Conservation (phyloP, 1,140 invertebrate genomes). For the Dryas iulia region DNA sequence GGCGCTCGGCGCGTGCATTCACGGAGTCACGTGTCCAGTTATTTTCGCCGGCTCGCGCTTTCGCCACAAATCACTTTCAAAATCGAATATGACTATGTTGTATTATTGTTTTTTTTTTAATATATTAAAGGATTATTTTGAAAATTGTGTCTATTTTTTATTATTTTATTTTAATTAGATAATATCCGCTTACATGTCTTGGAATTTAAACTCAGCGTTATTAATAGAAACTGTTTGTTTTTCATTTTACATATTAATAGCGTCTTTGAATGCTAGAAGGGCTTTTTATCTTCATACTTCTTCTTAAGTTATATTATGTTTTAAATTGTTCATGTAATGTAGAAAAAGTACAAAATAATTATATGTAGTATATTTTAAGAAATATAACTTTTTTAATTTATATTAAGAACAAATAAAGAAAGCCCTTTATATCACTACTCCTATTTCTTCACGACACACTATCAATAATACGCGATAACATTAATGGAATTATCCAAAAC, state of each 20-base stretch:
- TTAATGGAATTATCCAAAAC: conserved; percentile 6
- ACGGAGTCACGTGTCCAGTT: conserved; percentile 58
- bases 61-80: conserved; percentile 41
- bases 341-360: background rate
- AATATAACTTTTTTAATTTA: background rate
- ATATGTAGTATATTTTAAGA: background rate
- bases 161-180: background rate
- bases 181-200: background rate
- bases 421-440: background rate
- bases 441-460: background rate
- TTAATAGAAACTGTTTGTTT: no score
- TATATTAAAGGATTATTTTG: background rate
- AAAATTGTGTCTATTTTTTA: background rate
- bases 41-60: conserved; percentile 56
- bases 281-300: background rate
- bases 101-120: background rate
- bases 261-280: background rate
- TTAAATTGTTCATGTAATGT: background rate
- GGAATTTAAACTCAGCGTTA: background rate
- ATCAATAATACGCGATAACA: background rate
- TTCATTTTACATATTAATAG: no score
- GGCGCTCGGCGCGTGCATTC: conserved; percentile 51
- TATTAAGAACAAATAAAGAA: background rate
- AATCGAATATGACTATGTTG: background rate
- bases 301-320: background rate